Evolutionary conservation across 2,797 vertebrate genomes (phyloP).

Genomic region (Momotus momota): DNA sequence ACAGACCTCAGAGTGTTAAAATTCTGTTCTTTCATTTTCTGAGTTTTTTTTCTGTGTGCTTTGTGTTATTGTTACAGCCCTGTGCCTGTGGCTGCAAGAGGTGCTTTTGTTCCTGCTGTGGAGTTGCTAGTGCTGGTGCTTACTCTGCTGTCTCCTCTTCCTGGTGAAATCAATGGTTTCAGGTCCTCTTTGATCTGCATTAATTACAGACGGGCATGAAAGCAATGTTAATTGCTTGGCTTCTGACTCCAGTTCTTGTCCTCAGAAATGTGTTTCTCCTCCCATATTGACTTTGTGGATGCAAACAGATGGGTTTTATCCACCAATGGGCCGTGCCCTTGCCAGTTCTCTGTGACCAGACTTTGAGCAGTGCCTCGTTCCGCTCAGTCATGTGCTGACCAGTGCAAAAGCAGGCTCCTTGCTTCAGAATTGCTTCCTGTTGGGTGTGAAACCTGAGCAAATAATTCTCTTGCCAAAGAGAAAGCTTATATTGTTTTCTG

Average conservation of each 20-base stretch:
- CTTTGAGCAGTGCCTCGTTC: background rate
- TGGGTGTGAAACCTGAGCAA: constrained; percentile 55
- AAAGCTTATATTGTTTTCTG: constrained; percentile 37
- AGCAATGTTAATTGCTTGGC: constrained; percentile 69
- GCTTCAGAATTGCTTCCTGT: constrained; percentile 11
- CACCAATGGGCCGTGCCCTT: background rate
- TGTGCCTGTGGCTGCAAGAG: background rate
- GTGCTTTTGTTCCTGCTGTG: background rate
- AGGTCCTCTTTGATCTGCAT: constrained; percentile 49
- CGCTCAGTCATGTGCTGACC: background rate
- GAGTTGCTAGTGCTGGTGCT: background rate
- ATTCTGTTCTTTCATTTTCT: background rate
- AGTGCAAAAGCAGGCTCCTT: background rate
- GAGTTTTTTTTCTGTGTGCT: background rate
- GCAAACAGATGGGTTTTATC: background rate
- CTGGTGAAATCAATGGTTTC: constrained; percentile 32
- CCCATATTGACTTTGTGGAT: background rate
- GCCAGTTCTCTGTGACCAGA: background rate
- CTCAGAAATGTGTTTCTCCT: constrained; percentile 25
- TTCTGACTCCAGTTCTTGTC: constrained; percentile 42
- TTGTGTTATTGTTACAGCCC: background rate
- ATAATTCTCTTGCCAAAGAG: background rate
- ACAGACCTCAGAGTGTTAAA: background rate
- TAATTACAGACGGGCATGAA: constrained; percentile 72
- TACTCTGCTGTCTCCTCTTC: background rate